These are phyloP conservation scores for Lepus timidus DNA, from an alignment of 2,113 vertebrate species.

Conservation along the genomic window DNA sequence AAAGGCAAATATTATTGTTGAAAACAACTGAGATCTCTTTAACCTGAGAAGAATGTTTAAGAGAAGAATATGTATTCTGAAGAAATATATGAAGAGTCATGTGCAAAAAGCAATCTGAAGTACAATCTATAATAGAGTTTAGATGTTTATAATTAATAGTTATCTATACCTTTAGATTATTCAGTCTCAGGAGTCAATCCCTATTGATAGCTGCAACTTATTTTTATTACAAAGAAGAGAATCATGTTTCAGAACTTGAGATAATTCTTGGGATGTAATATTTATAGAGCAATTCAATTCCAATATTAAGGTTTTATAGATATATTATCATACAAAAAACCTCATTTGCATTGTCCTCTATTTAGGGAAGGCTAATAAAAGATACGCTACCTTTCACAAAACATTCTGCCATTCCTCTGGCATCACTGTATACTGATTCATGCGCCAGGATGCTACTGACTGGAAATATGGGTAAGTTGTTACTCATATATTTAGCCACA, in stretches of 20 bases:
- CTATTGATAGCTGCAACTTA: neutral
- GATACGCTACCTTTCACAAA: conserved; percentile 86
- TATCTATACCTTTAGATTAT: neutral
- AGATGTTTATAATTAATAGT: neutral
- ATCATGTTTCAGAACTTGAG: neutral
- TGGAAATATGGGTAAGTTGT: conserved; percentile 85
- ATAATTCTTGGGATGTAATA: neutral
- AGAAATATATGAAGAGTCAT: neutral
- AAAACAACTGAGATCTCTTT: neutral
- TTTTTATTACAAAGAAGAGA: conserved; percentile 2
- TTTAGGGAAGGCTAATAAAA: conserved; percentile 86
- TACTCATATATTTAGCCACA: neutral
- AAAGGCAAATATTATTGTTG: neutral
- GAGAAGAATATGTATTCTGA: neutral
- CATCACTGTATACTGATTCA: conserved; percentile 79
- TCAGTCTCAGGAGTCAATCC: conserved; percentile 39
- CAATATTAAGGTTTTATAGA: neutral
- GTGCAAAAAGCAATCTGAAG: neutral
- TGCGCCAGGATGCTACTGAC: conserved; percentile 82
- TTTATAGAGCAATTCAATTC: conserved; percentile 4
- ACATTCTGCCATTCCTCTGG: conserved; percentile 85
- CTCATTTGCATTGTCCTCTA: conserved; percentile 47
- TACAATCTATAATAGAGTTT: neutral
- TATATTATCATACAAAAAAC: neutral
- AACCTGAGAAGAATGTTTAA: conserved; percentile 27